These are phyloP conservation scores for Aphidius colemani DNA, from an alignment of 2,888 invertebrate species.

Conservation along the genomic window DNA sequence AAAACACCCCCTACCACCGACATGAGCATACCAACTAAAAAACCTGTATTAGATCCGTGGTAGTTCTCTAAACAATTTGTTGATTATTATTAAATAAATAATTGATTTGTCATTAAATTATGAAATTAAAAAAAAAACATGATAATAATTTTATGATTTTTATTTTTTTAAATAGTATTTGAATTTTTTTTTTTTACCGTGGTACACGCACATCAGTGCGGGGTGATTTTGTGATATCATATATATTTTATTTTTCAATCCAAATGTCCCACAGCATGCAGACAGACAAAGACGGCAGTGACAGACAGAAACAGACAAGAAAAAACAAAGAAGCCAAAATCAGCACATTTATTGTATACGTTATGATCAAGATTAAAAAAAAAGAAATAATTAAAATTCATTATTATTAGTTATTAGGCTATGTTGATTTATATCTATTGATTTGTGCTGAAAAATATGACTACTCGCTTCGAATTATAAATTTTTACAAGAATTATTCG, in stretches of 20 bases:
- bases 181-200: slow-evolving; percentile 17
- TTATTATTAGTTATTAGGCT: slow-evolving; percentile 21
- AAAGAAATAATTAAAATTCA: slow-evolving; percentile 15
- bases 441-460: slow-evolving; percentile 3
- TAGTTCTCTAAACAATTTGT: slow-evolving; percentile 77
- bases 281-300: slow-evolving; percentile 65
- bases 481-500: not conserved
- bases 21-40: slow-evolving; percentile 97
- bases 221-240: slow-evolving; percentile 31
- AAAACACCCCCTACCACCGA: slow-evolving; percentile 99
- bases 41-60: slow-evolving; percentile 96
- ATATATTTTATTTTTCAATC: slow-evolving; percentile 41
- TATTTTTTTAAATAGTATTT: not conserved
- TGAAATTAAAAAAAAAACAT: not conserved
- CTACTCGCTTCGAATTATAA: slow-evolving; percentile 5
- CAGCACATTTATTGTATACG: slow-evolving; percentile 54
- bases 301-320: slow-evolving; percentile 64
- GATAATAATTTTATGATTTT: no score
- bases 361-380: slow-evolving; percentile 35
- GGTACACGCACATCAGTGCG: slow-evolving; percentile 32
- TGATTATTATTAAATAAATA: not conserved
- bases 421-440: not conserved
- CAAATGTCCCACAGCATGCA: slow-evolving; percentile 65
- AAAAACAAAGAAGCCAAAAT: slow-evolving; percentile 62
- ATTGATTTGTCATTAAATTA: slow-evolving; percentile 14